Evolutionary conservation across 2,888 invertebrate genomes (phyloP), one percentile per base, ranked within the genome.

Genomic region (Nomada flava): DNA sequence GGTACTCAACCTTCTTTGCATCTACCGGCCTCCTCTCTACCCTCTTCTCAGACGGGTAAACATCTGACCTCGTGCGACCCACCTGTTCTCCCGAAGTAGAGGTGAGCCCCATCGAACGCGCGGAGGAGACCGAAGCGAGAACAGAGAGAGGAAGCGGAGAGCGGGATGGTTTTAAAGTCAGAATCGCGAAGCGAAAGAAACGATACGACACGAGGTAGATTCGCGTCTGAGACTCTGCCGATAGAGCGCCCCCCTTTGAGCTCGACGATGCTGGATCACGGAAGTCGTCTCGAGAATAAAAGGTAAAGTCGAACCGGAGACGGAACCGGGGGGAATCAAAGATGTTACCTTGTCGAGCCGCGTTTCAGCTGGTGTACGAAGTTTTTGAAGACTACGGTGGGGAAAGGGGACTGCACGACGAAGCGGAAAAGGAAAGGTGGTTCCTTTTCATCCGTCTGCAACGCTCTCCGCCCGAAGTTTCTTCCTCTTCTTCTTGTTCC

Each of bases 1-100:
- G 90, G 90, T 89, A 88, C 89, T 91, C 89, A 91, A 91, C 90
- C 91, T 91, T 90, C 89, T 91, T 91, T 91, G 89, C 90, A 89
- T 91, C 89, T 83, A 87, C 79, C 85, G 83, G 69, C 67, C 63
- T 53, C 62, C 72, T 80, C 74, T 81, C 69, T 75, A 67, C 70
- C 80, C 71, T 70, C 71, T 76, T 79, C 77, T 60, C 77, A 42
- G 82, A 82, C 81, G 79, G 80, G 79, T 82, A 84, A 84, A 86
- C 79, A 74, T 76, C 80, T 78, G 86, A 77, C 81, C 79, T 83
- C 88, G 83, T 78, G 82, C 81, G 86, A 86, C 79, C 83, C 83
- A 86, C 85, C 85, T 86, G 86, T 82, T 85, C 82, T 62, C 80
- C 75, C 70, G 62, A 73, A 69, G 64, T 69, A 52, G 67, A 83